Base-by-base conservation (phyloP, 1,140 invertebrate genomes). In the Leptinotarsa undecemlineata region DNA sequence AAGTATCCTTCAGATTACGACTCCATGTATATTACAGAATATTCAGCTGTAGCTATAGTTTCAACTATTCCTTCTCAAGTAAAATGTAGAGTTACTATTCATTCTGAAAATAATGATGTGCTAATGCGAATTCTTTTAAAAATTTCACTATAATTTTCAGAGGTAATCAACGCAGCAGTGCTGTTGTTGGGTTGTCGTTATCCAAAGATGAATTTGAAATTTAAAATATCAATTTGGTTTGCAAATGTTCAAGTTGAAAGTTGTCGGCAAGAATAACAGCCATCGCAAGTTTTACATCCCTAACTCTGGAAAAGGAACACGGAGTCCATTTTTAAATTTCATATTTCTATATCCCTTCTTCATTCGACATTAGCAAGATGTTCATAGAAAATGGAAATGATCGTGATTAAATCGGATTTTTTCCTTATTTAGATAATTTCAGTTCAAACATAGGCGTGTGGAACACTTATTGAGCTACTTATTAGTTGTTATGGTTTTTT, bases 261-360 rank as follows among this genome's bases (percentile, higher is more conserved):
- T 68, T 68, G 33, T 42, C 42, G n/a, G 42, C 66, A 68, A 68
- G 66, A 68, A 68, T 47, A 68, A 68, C 66, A 68, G 66, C 15
- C 66, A 47, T 68, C 66, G 13, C 21, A 68, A 68, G 66, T 68
- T 68, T 47, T 19, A 47, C 66, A 19, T 68, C 51, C 51, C 17
- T 42, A 57, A 57, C 51, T 57, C 14, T 57, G 14, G 51, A 57
- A 17, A 19, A 57, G 51, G 17, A 17, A 19, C 17, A 11, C 1
- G 51, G 17, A 57, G 51, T 15, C 51, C 51, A 17, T 57, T 57
- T 57, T 57, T 57, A 57, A 57, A 57, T 57, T 57, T 19, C 51
- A 15, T 19, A 57, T 57, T 57, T 19, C 51, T 57, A 57, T 57
- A 17, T 57, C 15, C 14, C 4, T 14, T 57, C n/a, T 57, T 57